Evolutionary conservation across 2,888 invertebrate genomes (phyloP).

Genomic region (Leucania comma): DNA sequence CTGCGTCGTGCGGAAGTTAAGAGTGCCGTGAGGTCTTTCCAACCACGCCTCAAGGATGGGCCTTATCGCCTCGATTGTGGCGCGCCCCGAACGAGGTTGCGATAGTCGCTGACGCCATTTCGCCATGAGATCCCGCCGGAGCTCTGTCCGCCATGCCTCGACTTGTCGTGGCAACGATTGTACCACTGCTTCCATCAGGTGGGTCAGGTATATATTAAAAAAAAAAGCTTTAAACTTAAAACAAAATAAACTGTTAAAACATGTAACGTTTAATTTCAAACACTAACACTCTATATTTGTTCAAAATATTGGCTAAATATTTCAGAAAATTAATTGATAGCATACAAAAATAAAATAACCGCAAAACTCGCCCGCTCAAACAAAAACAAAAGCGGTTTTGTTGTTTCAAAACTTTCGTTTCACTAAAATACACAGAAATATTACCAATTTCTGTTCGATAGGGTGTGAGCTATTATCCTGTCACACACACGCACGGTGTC

Average conservation of each 20-base stretch:
- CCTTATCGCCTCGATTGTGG: no score
- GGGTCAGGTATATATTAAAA: no score
- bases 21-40: no score
- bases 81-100: no score
- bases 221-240: no score
- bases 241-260: background rate
- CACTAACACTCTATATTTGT: background rate
- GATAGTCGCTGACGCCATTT: no score
- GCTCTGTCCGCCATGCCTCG: no score
- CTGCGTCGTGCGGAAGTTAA: no score
- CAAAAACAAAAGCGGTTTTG: slow-evolving; percentile 41
- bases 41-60: no score
- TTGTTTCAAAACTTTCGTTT: slow-evolving; percentile 51
- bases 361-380: background rate
- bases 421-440: slow-evolving; percentile 78
- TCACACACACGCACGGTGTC: slow-evolving; percentile 84
- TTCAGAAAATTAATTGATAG: slow-evolving; percentile 13
- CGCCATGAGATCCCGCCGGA: no score
- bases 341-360: slow-evolving; percentile 19
- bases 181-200: no score
- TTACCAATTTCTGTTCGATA: slow-evolving; percentile 77
- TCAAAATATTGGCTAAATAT: slow-evolving; percentile 2
- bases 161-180: no score
- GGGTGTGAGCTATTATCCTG: slow-evolving; percentile 89
- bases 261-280: slow-evolving; percentile 1